Conservation (phyloP, 92 coral and sea anemone genomes). For the Epizoanthus scotinus region DNA sequence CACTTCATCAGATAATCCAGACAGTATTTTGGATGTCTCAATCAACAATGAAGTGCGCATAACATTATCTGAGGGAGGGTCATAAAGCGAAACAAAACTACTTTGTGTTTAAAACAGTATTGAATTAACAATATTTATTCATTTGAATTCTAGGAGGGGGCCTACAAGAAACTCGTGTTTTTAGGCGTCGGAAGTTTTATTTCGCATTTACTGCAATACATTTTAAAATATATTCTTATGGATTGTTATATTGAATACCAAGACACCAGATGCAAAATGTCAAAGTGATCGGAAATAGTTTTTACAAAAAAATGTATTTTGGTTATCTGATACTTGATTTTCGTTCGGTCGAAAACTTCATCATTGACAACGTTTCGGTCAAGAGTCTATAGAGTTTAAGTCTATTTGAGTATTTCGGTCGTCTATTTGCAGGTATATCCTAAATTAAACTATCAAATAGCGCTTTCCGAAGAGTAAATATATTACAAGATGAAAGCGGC, state of each 20-base stretch:
- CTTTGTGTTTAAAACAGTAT: background rate
- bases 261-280: too few species aligned
- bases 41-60: slow-evolving; percentile 35
- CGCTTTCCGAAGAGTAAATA: background rate
- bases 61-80: slow-evolving; percentile 13
- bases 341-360: background rate
- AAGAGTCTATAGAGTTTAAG: background rate
- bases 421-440: background rate
- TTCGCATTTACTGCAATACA: too few species aligned
- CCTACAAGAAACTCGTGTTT: background rate
- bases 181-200: background rate
- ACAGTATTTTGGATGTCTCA: slow-evolving; percentile 31
- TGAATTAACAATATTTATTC: background rate
- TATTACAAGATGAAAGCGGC: background rate
- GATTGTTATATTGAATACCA: too few species aligned
- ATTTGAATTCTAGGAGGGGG: background rate
- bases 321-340: too few species aligned
- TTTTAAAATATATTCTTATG: too few species aligned
- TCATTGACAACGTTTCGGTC: background rate
- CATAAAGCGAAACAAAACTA: slow-evolving; percentile 29
- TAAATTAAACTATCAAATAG: slow-evolving; percentile 11
- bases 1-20: slow-evolving; percentile 4
- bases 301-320: too few species aligned
- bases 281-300: too few species aligned
- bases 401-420: slow-evolving; percentile 1